A percentile compares a stretch with the other conserved stretches of the same genome.
Evolutionary conservation across 1,140 invertebrate species (phyloP).

Genomic region (Drosophila fuyamai): DNA sequence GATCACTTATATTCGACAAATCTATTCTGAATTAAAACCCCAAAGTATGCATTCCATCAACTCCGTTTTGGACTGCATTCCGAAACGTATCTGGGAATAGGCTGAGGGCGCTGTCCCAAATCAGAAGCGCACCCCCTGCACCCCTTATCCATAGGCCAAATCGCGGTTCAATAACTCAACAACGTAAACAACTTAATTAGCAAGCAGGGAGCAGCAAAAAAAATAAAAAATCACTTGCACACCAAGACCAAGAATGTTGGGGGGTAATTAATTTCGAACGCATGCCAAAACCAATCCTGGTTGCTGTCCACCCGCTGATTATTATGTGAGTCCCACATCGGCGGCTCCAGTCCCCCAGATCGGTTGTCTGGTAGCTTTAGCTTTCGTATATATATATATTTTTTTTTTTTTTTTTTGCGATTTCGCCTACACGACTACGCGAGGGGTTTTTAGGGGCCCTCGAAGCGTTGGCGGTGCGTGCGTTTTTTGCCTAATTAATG

Average conservation of each 20-base stretch:
- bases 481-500: slow-evolving; percentile 83
- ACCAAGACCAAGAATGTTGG: slow-evolving; percentile 37
- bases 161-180: slow-evolving; percentile 75
- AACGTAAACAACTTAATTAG: slow-evolving; percentile 81
- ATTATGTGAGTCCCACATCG: slow-evolving; percentile 69
- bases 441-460: slow-evolving; percentile 36
- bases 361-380: slow-evolving; percentile 39
- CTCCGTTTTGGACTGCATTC: slow-evolving; percentile 48
- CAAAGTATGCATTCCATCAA: too few species aligned
- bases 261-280: slow-evolving; percentile 78
- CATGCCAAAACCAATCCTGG: slow-evolving; percentile 76
- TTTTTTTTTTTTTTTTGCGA: slow-evolving; percentile 14
- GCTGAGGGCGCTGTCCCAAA: slow-evolving; percentile 47
- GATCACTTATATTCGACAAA: background rate
- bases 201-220: slow-evolving; percentile 32
- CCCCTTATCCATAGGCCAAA: slow-evolving; percentile 21
- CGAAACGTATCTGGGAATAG: slow-evolving; percentile 44
- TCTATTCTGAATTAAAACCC: background rate
- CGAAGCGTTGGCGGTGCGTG: slow-evolving; percentile 63
- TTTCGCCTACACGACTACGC: slow-evolving; percentile 55
- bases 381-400: slow-evolving; percentile 33
- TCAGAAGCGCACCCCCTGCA: slow-evolving; percentile 18
- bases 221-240: slow-evolving; percentile 16
- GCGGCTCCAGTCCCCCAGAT: slow-evolving; percentile 27
- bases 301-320: slow-evolving; percentile 81